Conservation (phyloP, 2,797 vertebrate genomes). For the Antrozous pallidus region DNA sequence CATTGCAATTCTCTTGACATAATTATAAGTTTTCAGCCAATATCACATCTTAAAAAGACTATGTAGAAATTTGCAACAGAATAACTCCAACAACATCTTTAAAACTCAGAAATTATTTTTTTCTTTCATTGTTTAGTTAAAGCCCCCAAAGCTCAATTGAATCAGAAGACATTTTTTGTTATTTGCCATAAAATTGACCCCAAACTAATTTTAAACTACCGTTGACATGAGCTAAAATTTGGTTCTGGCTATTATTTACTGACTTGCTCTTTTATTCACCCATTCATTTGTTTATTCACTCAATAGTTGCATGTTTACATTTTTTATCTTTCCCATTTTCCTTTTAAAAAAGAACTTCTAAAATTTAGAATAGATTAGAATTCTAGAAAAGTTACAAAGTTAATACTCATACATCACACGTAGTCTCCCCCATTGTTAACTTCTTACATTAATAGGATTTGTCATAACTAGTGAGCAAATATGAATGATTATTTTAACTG, state of each 20-base stretch:
- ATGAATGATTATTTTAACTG: neutral
- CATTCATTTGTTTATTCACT: neutral
- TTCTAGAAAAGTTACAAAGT: neutral
- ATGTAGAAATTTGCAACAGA: slow-evolving; percentile 37
- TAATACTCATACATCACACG: neutral
- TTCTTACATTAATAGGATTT: neutral
- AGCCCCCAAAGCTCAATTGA: neutral
- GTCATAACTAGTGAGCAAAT: neutral
- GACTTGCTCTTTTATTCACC: neutral
- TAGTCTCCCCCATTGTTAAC: neutral
- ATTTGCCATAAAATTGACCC: slow-evolving; percentile 25
- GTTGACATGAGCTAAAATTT: neutral
- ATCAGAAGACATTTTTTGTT: neutral
- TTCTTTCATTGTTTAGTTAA: neutral
- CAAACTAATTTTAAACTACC: neutral
- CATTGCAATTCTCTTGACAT: neutral
- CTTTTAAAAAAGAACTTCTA: neutral
- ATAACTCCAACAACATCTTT: slow-evolving; percentile 23
- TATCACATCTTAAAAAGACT: slow-evolving; percentile 32
- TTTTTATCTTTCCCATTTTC: neutral
- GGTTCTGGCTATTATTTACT: neutral
- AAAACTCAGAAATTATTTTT: slow-evolving; percentile 35
- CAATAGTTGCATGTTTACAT: neutral
- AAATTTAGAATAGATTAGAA: neutral
- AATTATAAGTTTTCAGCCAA: slow-evolving; percentile 36